Evolutionary conservation across 37 sponge, comb jelly and placozoan species (phyloP).

Genomic region (Amphimedon queenslandica): DNA sequence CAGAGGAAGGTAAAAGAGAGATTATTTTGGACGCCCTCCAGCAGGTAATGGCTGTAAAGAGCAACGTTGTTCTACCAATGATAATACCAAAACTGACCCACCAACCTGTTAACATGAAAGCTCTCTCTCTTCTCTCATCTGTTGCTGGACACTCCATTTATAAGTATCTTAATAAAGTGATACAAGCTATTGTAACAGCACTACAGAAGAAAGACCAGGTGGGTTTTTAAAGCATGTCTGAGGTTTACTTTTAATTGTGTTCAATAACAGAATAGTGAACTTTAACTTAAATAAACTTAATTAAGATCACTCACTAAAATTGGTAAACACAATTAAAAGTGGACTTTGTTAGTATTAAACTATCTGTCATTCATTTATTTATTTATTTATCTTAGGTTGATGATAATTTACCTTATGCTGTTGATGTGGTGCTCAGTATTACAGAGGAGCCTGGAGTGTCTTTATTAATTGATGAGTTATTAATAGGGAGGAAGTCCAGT

Average conservation of each 20-base stretch:
- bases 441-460: slow-evolving; percentile 47
- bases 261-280: too few relatives aligned
- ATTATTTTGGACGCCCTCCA: slow-evolving; percentile 85
- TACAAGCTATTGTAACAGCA: slow-evolving; percentile 68
- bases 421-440: slow-evolving; percentile 48
- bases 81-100: slow-evolving; percentile 81
- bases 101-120: slow-evolving; percentile 83
- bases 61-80: slow-evolving; percentile 85
- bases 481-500: slow-evolving; percentile 2
- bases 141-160: slow-evolving; percentile 87
- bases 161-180: slow-evolving; percentile 65
- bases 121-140: slow-evolving; percentile 88
- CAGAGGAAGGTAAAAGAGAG: slow-evolving; percentile 45
- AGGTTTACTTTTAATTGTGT: background rate
- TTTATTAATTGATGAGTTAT: slow-evolving; percentile 54
- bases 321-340: too few relatives aligned
- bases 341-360: too few relatives aligned
- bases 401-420: slow-evolving; percentile 4
- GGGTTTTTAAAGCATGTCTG: background rate
- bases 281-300: too few relatives aligned
- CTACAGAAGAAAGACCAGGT: slow-evolving; percentile 14
- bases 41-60: slow-evolving; percentile 92
- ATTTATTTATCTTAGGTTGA: too few relatives aligned
- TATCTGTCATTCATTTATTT: background rate
- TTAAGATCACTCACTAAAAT: too few relatives aligned